A percentile compares a stretch with the other conserved stretches of the same genome.
Conservation (phyloP, 1,140 invertebrate species). For the Sarcophaga peregrina region DNA sequence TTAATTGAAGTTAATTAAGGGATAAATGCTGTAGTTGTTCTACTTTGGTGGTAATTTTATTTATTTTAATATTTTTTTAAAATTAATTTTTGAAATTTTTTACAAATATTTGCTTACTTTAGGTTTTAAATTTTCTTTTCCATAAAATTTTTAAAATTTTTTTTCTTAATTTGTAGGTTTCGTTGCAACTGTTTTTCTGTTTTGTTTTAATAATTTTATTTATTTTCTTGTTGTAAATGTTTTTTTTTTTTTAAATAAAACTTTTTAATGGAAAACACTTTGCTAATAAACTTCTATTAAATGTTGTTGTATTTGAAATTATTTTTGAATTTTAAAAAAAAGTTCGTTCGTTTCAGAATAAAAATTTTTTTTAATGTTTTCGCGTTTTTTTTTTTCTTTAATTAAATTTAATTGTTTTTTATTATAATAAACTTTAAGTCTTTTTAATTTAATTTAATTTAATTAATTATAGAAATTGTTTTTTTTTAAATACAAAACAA, state of each 20-base stretch:
- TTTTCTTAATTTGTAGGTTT: constrained; percentile 5
- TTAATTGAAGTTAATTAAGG: neutral
- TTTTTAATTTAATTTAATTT: neutral
- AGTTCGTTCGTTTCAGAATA: neutral
- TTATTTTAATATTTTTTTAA: neutral
- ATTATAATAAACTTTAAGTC: neutral
- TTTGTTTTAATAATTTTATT: neutral
- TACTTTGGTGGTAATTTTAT: neutral
- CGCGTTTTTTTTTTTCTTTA: neutral
- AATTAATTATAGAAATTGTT: neutral
- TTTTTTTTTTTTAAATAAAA: neutral
- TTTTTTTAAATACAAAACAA: neutral
- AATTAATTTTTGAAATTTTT: neutral
- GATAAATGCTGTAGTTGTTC: no score
- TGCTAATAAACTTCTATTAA: constrained; percentile 12
- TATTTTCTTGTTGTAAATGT: constrained; percentile 5
- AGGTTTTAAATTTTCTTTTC: neutral
- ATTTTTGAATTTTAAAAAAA: constrained; percentile 13
- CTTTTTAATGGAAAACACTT: constrained; percentile 23
- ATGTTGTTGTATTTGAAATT: neutral
- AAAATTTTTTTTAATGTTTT: no score
- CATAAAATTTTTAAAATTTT: neutral
- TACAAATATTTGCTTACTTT: neutral
- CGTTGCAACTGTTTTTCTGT: constrained; percentile 28
- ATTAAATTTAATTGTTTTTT: no score